Conservation (phyloP, 2,113 vertebrate species). For the Candoia aspera region DNA sequence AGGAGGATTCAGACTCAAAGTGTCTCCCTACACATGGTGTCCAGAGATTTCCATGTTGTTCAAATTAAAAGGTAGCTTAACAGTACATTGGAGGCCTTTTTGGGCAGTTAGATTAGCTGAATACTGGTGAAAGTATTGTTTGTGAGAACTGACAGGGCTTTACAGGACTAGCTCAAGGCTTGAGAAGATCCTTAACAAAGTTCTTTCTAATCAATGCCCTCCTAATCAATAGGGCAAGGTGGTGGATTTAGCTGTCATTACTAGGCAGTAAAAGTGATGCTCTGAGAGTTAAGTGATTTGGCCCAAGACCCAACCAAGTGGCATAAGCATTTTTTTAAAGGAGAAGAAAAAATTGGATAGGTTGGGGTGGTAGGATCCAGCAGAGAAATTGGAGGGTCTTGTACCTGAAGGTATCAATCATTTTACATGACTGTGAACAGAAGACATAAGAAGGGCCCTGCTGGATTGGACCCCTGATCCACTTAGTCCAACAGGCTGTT, state of each 20-base stretch:
- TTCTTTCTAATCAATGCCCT: background rate
- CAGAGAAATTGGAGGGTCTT: background rate
- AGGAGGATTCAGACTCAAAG: slow-evolving; percentile 15
- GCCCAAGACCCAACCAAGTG: background rate
- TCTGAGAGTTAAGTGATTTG: background rate
- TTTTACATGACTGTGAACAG: too few relatives aligned
- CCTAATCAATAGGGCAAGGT: background rate
- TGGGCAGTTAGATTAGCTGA: background rate
- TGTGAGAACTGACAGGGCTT: background rate
- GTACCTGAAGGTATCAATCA: too few relatives aligned
- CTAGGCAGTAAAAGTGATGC: background rate
- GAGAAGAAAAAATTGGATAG: background rate
- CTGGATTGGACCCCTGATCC: too few relatives aligned
- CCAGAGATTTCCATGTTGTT: background rate
- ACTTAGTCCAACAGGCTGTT: too few relatives aligned
- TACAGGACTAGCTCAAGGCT: background rate
- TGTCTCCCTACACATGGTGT: accelerated
- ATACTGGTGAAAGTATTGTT: background rate
- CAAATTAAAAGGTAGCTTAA: background rate
- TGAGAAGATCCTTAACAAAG: background rate
- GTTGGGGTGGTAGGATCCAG: background rate
- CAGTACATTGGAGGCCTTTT: background rate
- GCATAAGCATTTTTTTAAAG: background rate
- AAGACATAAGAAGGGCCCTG: too few relatives aligned
- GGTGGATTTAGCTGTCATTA: background rate